Conservation (phyloP, 2,113 vertebrate genomes). For the Pomatostomus ruficeps region DNA sequence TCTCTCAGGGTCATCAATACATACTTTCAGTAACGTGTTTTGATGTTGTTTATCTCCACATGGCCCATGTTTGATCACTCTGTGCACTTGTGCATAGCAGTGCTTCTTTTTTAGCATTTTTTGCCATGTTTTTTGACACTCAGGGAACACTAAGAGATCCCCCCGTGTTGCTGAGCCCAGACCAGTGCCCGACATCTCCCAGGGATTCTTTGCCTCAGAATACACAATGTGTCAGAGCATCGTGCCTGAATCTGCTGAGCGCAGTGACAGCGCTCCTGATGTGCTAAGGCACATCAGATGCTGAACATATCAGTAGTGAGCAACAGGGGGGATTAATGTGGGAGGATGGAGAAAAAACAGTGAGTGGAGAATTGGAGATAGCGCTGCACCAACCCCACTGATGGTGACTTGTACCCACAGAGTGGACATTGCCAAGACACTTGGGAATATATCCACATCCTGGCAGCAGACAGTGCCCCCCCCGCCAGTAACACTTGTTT, state of each 20-base stretch:
- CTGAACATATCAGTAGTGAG: not conserved
- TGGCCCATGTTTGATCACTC: accelerated
- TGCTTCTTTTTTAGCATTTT: not conserved
- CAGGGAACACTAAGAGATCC: not conserved
- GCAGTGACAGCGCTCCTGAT: not conserved
- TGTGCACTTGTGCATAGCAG: accelerated
- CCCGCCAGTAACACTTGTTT: not conserved
- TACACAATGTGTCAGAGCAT: not conserved
- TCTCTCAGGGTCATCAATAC: not conserved
- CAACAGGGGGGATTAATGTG: not conserved
- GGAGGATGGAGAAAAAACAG: not conserved
- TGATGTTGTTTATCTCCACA: not conserved
- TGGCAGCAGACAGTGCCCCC: not conserved
- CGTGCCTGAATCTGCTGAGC: not conserved
- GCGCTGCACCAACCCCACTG: not conserved
- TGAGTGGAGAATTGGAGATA: accelerated
- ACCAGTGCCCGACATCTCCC: not conserved
- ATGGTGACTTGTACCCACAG: not conserved
- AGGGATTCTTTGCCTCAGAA: not conserved
- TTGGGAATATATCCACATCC: not conserved
- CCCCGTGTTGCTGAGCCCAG: accelerated
- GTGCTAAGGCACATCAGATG: not conserved
- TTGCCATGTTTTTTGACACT: not conserved
- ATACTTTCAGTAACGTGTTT: not conserved
- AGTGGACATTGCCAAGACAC: not conserved